Conservation (phyloP, 2,113 vertebrate species). For the Chaetorhynchus papuensis region DNA sequence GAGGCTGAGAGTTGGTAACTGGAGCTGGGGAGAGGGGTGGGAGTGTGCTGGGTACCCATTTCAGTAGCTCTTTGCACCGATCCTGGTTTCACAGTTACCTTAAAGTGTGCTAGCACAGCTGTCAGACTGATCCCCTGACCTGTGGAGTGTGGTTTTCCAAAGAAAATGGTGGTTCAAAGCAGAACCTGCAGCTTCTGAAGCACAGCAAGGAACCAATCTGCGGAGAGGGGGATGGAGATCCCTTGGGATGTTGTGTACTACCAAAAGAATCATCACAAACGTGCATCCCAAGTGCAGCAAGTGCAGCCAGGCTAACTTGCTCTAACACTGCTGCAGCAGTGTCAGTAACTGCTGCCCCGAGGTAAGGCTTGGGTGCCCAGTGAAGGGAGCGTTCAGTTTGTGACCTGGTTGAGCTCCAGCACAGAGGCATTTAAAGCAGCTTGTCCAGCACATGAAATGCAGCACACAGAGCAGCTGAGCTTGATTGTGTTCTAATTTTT, state of each 20-base stretch:
- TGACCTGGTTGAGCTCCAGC: not conserved
- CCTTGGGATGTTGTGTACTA: not conserved
- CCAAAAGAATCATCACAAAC: not conserved
- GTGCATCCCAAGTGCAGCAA: rapidly evolving
- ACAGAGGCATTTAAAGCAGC: not conserved
- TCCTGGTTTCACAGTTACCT: not conserved
- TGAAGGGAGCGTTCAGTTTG: not conserved
- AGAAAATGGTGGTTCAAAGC: not conserved
- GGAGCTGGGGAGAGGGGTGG: not conserved
- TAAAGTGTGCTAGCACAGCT: not conserved
- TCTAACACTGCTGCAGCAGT: not conserved
- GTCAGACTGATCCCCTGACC: not conserved
- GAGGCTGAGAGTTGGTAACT: not conserved
- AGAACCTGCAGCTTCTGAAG: not conserved
- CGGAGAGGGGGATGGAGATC: not conserved
- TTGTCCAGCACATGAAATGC: not conserved
- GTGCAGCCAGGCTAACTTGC: rapidly evolving
- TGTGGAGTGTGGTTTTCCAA: not conserved
- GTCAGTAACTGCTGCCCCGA: not conserved
- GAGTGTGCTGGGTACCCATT: not conserved
- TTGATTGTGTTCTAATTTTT: not conserved
- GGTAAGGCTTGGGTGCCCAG: not conserved
- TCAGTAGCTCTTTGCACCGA: not conserved
- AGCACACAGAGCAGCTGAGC: not conserved
- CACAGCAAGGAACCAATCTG: not conserved